phyloP scores from a whole-genome alignment of 2,113 vertebrate species.

The Enhydra lutris region DNA sequence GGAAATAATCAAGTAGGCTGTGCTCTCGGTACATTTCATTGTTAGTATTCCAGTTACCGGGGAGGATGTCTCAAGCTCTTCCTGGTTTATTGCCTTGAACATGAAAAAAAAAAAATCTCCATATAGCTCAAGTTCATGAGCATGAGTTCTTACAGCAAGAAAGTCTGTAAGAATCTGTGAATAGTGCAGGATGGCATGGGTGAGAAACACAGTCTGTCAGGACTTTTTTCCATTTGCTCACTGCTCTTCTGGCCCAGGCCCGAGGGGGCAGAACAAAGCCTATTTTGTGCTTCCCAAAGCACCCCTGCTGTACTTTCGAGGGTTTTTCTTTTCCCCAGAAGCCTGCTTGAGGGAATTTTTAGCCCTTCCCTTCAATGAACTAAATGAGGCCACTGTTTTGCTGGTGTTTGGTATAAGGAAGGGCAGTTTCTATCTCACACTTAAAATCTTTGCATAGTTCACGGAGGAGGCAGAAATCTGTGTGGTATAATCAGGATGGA shows the following conservation, averaged over 20 bases:
- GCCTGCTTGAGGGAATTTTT: conserved; percentile 51
- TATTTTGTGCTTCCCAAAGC: conserved; percentile 69
- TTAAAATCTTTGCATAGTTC: not conserved
- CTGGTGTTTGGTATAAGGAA: conserved; percentile 26
- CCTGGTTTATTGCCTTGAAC: conserved; percentile 31
- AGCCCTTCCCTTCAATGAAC: conserved; percentile 60
- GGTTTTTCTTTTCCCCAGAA: conserved; percentile 66
- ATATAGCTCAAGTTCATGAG: not conserved
- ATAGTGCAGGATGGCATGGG: not conserved
- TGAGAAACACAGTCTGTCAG: not conserved
- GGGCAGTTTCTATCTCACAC: not conserved
- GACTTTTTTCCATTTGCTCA: conserved; percentile 72
- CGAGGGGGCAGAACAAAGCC: conserved; percentile 75
- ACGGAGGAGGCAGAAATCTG: not conserved
- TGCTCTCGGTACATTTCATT: conserved; percentile 40
- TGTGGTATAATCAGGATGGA: not conserved
- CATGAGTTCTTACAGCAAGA: not conserved
- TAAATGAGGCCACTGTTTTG: conserved; percentile 42
- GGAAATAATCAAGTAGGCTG: conserved; percentile 50
- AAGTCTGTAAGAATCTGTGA: not conserved
- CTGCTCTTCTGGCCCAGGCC: conserved; percentile 56
- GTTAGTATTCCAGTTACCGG: conserved; percentile 49
- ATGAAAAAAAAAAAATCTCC: not conserved
- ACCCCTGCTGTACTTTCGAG: conserved; percentile 72
- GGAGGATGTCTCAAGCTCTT: conserved; percentile 32